Conservation (phyloP, 2,113 vertebrate species). For the Bubo bubo region DNA sequence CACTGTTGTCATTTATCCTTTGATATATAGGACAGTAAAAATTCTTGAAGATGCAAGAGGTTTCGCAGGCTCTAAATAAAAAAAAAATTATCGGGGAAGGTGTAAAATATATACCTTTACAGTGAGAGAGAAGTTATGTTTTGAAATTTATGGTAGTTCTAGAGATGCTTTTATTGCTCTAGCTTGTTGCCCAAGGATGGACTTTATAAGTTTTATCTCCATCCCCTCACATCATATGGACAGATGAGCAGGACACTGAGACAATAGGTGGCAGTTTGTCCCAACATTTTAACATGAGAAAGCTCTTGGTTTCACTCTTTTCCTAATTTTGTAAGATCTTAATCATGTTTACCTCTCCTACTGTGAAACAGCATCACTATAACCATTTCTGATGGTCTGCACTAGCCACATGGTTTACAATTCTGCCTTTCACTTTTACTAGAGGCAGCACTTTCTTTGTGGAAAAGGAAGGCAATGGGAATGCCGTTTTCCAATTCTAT, state of each 20-base stretch:
- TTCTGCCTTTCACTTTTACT: neutral
- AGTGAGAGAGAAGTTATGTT: neutral
- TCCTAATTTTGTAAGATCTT: neutral
- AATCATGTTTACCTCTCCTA: neutral
- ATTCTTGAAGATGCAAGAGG: neutral
- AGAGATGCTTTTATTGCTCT: neutral
- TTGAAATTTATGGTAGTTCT: neutral
- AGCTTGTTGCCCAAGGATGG: neutral
- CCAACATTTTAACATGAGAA: neutral
- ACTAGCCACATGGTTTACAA: neutral
- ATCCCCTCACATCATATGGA: neutral
- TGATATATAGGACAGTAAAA: constrained; percentile 22
- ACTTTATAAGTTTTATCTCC: neutral
- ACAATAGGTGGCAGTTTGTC: neutral
- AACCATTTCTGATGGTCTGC: neutral
- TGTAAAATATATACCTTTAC: neutral
- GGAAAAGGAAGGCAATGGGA: neutral
- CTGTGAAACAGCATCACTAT: neutral
- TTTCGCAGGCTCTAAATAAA: neutral
- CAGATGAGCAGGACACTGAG: neutral
- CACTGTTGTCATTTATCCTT: neutral
- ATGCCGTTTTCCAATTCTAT: neutral
- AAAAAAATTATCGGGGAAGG: neutral
- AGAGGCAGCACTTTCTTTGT: neutral
- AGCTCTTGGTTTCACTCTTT: neutral